Percentiles rank a stretch among this genome's conserved stretches.
phyloP scores from a whole-genome alignment of 1,140 invertebrate species.

The Musca vetustissima region DNA sequence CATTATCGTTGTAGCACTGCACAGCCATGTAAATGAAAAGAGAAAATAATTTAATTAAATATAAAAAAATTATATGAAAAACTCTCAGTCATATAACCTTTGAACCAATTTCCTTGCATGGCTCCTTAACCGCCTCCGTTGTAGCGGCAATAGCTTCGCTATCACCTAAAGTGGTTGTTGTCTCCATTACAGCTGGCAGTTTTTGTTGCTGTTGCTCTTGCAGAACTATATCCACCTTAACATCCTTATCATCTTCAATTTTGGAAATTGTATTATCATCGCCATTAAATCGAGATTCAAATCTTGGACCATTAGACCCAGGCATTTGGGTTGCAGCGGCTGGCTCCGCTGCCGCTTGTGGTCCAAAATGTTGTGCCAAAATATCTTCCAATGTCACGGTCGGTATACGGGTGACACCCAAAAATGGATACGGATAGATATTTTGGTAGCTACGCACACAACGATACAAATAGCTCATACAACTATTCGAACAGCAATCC shows the following conservation, averaged over 20 bases:
- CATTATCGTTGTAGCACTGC: conserved; percentile 36
- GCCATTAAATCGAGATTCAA: too few species aligned
- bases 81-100: conserved; percentile 27
- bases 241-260: neutral
- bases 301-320: too few species aligned
- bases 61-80: conserved; percentile 4
- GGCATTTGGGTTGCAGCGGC: too few species aligned
- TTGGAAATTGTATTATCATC: too few species aligned
- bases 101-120: conserved; percentile 34
- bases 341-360: neutral
- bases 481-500: conserved; percentile 49
- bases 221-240: conserved; percentile 4
- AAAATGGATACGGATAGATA: conserved; percentile 2
- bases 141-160: neutral
- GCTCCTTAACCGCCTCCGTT: neutral
- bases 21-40: neutral
- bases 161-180: neutral
- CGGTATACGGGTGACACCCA: neutral
- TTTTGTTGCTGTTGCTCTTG: conserved; percentile 2
- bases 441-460: conserved; percentile 31
- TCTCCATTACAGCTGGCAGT: neutral
- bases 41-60: conserved; percentile 20
- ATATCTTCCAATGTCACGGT: conserved; percentile 15
- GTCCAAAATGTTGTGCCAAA: conserved; percentile 3
- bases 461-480: conserved; percentile 39